phyloP scores from a whole-genome alignment of 2,888 invertebrate species.

The Eupithecia vulgata region DNA sequence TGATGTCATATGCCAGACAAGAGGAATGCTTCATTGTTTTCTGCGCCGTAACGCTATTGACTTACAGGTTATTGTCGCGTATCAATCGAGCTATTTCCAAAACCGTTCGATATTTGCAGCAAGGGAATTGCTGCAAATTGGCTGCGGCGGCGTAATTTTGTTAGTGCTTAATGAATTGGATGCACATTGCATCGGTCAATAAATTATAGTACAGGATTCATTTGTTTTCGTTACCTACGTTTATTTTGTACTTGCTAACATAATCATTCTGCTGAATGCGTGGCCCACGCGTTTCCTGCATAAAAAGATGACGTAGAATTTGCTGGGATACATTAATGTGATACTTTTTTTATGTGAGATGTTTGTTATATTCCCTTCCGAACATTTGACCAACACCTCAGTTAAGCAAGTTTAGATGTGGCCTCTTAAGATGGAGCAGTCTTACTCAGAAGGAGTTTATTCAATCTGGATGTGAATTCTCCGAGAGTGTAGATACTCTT shows the following conservation, averaged over 20 bases:
- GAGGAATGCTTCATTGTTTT: neutral
- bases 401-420: too few relatives aligned
- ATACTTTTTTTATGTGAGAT: too few relatives aligned
- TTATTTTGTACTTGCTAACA: neutral
- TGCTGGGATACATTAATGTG: too few relatives aligned
- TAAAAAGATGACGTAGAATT: too few relatives aligned
- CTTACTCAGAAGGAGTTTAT: too few relatives aligned
- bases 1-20: constrained; percentile 4
- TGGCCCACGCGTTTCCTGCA: neutral
- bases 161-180: constrained; percentile 51
- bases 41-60: neutral
- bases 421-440: too few relatives aligned
- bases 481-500: too few relatives aligned
- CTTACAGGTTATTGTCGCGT: constrained; percentile 9
- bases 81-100: constrained; percentile 51
- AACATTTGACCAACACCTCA: too few relatives aligned
- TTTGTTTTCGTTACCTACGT: constrained; percentile 24
- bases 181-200: constrained; percentile 38
- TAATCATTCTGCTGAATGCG: neutral
- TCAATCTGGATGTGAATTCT: too few relatives aligned
- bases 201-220: constrained; percentile 39
- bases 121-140: constrained; percentile 54
- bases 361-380: too few relatives aligned
- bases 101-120: constrained; percentile 53
- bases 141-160: constrained; percentile 49